Percentiles rank a stretch among this genome's conserved stretches.
Conservation (phyloP, 1,140 invertebrate species). For the Temnothorax curvispinosus region DNA sequence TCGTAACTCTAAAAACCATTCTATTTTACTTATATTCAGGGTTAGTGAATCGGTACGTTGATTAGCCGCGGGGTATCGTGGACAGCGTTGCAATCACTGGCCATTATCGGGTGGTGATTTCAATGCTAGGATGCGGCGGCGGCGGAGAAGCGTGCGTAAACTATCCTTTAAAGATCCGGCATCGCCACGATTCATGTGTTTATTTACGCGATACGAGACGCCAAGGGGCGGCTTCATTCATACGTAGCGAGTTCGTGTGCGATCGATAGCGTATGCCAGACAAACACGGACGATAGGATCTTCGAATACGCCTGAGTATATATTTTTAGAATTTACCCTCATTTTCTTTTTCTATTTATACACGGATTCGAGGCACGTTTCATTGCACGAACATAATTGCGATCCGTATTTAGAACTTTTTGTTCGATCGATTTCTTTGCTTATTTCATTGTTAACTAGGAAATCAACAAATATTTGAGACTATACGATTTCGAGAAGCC, state of each 20-base stretch:
- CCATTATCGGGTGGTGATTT: conserved; percentile 75
- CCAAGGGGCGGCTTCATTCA: conserved; percentile 26
- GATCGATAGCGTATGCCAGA: conserved; percentile 16
- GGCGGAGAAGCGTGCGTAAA: conserved; percentile 32
- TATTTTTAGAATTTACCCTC: not conserved
- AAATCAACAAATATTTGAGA: not conserved
- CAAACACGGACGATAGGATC: conserved; percentile 33
- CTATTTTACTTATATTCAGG: not conserved
- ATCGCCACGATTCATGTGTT: conserved; percentile 25
- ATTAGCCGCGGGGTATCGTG: not conserved
- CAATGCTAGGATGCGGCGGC: conserved; percentile 76
- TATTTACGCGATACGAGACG: conserved; percentile 46
- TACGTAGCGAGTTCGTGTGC: not conserved
- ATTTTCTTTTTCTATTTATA: conserved; percentile 22
- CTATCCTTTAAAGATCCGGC: conserved; percentile 43
- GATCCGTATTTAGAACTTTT: not conserved
- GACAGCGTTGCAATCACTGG: conserved; percentile 66
- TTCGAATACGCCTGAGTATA: not conserved
- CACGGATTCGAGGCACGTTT: not conserved
- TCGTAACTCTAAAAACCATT: not conserved
- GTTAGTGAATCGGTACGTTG: not conserved
- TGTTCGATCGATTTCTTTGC: no score
- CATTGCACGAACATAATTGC: not conserved
- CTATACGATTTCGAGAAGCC: not conserved
- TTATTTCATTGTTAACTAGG: not conserved